Evolutionary conservation across 2,888 invertebrate genomes (phyloP), one percentile per base, ranked within the genome.

Genomic region (Ectemnius lituratus): DNA sequence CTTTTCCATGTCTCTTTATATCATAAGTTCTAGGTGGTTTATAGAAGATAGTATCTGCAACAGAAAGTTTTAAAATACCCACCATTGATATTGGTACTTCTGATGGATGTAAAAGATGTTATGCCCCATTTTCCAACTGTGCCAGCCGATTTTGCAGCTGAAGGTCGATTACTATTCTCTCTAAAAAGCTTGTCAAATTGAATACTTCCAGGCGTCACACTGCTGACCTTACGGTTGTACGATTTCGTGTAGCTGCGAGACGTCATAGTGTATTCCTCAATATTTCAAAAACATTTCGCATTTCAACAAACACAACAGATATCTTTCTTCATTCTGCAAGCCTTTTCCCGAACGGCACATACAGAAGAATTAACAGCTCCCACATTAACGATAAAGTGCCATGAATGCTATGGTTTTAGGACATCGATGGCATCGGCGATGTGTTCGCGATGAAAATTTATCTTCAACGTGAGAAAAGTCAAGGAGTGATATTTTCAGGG

Each of bases 71-170:
- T 37, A 37, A 37, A 8, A 16, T 46, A 28, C 67, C n/a, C 76
- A 94, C 95, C 95, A 91, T 95, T 95, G 79, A 91, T 88, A 85
- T 94, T 94, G 82, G 94, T 93, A 89, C 95, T 97, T 86, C 97
- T 93, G 77, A 97, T 95, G 3, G 97, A 97, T 27, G 97, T 97
- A 91, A 97, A 97, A 79, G 97, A 97, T 87, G 97, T 97, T 91
- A 97, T 96, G 83, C 97, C 97, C 97, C 97, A 98, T 93, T 97
- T 96, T 84, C 97, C 97, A 82, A 97, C 95, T 46, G 96, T 97
- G 79, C 97, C 97, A 82, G 97, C 96, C 45, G 97, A 97, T 82
- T 97, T 95, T 65, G 97, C 96, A 68, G 97, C 97, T 66, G 96
- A 95, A 8, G 97, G 97, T 86, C 96, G 95, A 90, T 97, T 97